A percentile compares a stretch with the other conserved stretches of the same genome.
phyloP scores from a whole-genome alignment of 2,888 invertebrate genomes.

The Candidula unifasciata region DNA sequence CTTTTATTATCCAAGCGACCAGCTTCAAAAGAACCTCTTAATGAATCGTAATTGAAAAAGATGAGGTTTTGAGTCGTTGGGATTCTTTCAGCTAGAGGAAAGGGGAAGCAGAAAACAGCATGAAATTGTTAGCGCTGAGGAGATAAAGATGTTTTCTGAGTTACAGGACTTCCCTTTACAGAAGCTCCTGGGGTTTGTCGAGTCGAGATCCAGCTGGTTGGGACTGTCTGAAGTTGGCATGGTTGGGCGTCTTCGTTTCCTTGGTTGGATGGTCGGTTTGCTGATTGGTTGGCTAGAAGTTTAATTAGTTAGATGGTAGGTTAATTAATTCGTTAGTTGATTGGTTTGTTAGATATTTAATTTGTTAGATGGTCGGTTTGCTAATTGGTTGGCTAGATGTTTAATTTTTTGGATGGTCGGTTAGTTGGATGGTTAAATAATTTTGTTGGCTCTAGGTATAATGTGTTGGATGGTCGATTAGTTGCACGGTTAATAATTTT shows the following conservation, averaged over 20 bases:
- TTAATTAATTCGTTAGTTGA: too few relatives aligned
- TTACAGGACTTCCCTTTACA: not conserved
- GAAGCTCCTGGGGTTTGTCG: not conserved
- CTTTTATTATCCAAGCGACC: constrained; percentile 13
- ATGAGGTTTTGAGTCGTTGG: constrained; percentile 10
- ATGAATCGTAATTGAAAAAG: constrained; percentile 33
- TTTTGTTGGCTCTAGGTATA: too few relatives aligned
- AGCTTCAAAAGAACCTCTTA: constrained; percentile 28
- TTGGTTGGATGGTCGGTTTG: too few relatives aligned
- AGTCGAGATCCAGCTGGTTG: not conserved
- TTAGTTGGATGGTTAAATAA: too few relatives aligned
- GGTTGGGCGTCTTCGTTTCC: not conserved
- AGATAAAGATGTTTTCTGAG: not conserved
- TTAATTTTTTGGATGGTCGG: too few relatives aligned
- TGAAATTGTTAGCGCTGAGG: not conserved
- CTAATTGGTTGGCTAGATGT: too few relatives aligned
- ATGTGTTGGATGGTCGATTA: too few relatives aligned
- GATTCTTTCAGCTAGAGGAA: not conserved
- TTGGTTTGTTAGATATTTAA: too few relatives aligned
- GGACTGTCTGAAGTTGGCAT: not conserved
- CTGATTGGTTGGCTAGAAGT: too few relatives aligned
- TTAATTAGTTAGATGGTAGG: too few relatives aligned
- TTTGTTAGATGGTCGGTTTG: too few relatives aligned
- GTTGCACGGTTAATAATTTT: too few relatives aligned
- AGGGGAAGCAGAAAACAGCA: not conserved